These are phyloP conservation scores for Percina caprodes DNA, from an alignment of 2,113 vertebrate species.

Conservation along the genomic window DNA sequence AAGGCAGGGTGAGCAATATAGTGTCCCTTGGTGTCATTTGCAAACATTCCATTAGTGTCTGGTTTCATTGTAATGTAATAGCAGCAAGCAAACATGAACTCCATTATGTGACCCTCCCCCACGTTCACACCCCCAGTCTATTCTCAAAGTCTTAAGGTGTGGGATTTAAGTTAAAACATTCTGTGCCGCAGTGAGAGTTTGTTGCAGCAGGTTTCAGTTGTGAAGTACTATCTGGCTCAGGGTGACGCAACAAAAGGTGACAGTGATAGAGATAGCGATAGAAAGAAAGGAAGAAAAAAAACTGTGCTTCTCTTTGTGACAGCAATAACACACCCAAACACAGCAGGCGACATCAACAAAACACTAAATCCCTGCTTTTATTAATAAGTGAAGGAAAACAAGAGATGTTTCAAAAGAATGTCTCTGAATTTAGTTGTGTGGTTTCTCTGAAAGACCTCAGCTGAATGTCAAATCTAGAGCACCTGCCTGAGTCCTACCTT, in stretches of 20 bases:
- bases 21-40: constrained; percentile 45
- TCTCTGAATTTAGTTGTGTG: not conserved
- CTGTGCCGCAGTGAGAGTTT: not conserved
- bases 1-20: constrained; percentile 56
- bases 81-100: constrained; percentile 49
- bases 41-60: constrained; percentile 68
- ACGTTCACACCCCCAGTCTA: not conserved
- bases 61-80: constrained; percentile 53
- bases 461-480: constrained; percentile 25
- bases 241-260: not conserved
- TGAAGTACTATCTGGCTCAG: not conserved
- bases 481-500: not conserved
- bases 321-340: not conserved
- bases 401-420: not conserved
- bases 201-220: constrained; percentile 32
- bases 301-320: not conserved
- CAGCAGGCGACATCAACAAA: constrained; percentile 4
- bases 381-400: constrained; percentile 24
- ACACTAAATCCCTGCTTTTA: constrained; percentile 19
- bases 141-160: not conserved
- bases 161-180: constrained; percentile 21
- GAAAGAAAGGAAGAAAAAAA: not conserved
- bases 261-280: not conserved
- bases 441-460: constrained; percentile 15
- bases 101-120: constrained; percentile 42